A percentile compares a stretch with the other conserved stretches of the same genome.
Evolutionary conservation across 2,888 invertebrate genomes (phyloP).

Genomic region (Oxytorus armatus): DNA sequence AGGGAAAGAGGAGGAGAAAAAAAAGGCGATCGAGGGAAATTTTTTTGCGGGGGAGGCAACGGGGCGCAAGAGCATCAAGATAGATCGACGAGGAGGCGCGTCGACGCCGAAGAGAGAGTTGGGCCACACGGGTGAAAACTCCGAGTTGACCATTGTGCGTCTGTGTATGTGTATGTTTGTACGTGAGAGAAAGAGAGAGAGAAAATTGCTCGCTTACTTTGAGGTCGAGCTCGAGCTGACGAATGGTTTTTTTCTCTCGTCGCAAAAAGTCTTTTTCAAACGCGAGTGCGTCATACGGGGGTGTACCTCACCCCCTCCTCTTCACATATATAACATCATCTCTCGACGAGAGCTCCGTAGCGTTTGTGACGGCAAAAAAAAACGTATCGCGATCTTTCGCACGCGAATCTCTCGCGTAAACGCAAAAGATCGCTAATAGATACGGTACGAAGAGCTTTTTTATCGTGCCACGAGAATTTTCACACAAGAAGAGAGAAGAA

Average conservation of each 20-base stretch:
- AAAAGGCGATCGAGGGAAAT: slow-evolving; percentile 40
- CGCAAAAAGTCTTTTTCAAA: slow-evolving; percentile 46
- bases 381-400: too few species aligned
- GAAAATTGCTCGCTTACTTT: slow-evolving; percentile 1
- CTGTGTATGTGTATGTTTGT: not conserved
- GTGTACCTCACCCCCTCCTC: slow-evolving; percentile 23
- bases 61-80: slow-evolving; percentile 41
- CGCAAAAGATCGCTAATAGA: too few species aligned
- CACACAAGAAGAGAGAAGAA: too few species aligned
- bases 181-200: not conserved
- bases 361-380: too few species aligned
- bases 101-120: slow-evolving; percentile 10
- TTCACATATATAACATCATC: not conserved
- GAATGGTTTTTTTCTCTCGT: slow-evolving; percentile 40
- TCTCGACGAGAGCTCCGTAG: too few species aligned
- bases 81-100: slow-evolving; percentile 32
- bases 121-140: slow-evolving; percentile 3
- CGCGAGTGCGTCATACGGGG: slow-evolving; percentile 66
- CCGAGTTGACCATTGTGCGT: not conserved
- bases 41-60: slow-evolving; percentile 40
- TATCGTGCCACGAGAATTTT: too few species aligned
- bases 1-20: slow-evolving; percentile 13
- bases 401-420: too few species aligned
- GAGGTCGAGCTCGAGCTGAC: slow-evolving; percentile 27
- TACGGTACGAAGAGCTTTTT: too few species aligned